Base-by-base conservation (phyloP, 2,888 invertebrate genomes). In the Dioctria rufipes region DNA sequence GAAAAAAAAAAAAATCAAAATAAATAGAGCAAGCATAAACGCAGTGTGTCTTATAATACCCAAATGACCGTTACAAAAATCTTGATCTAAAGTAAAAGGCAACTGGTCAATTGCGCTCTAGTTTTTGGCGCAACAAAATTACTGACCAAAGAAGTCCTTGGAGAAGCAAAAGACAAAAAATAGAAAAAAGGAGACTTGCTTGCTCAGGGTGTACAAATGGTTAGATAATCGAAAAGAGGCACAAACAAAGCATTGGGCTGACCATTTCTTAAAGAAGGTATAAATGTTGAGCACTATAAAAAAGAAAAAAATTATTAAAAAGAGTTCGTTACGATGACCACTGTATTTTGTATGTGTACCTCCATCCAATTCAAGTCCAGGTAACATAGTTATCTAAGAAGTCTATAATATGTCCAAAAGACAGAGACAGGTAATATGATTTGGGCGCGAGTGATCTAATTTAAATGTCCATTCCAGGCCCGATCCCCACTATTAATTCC, bases 251-350 rank as follows among this genome's bases (percentile, higher is more conserved):
- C 73, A 60, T 73, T 42, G 11, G 58, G 42, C 73, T 60, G 73
- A 73, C 73, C 58, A 39, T 73, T 73, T 51, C 58, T 73, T 71
- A 54, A 54, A 5, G 40, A 60, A 73, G 58, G 43, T 69, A 67
- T n/a, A 13, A 46, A 67, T 6, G 49, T 4, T 25, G 6, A 2
- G 8, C 8, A 8, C 6, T 25, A 8, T 11, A 4, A 65, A 42
- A 11, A n/a, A n/a, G 58, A 73, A 73, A 71, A 71, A 40, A 73
- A 42, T n/a, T 58, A n/a, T 71, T 40, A 49, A 71, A 71, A 71
- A 71, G 54, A 73, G 73, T 73, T 73, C 73, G 73, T 73, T 73
- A 73, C 60, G 73, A 73, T 54, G 73, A 73, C 73, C 51, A 69
- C 69, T 69, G 49, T 51, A 46, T 25, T n/a, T n/a, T 1, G 25